Evolutionary conservation across 2,113 vertebrate species (phyloP), one percentile per base, ranked within the genome.

Genomic region (Pollachius pollachius): DNA sequence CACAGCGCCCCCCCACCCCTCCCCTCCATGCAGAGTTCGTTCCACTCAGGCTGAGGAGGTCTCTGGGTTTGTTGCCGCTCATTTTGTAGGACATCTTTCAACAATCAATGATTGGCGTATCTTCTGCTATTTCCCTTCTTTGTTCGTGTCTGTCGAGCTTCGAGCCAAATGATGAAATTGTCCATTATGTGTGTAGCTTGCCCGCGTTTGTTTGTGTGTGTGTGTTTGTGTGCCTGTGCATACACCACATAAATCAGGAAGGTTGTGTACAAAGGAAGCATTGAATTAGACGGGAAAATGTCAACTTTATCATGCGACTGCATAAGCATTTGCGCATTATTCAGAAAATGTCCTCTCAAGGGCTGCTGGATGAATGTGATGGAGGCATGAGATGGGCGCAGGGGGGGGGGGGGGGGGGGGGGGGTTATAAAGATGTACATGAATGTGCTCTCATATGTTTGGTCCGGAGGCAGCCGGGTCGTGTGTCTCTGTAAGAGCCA

Each of bases 281-380:
- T 78, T 82, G 82, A 83, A 86, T 85, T 83, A 84, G 75, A 79
- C 73, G 76, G 82, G 85, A 83, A 85, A 89, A 90, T 88, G 88
- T 84, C 85, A 86, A 80, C 79, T 85, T 84, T 85, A 89, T 92
- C 87, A 75, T 82, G 70, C 67, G 59, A 65, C 80, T 64, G 68
- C 83, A 85, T 80, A 83, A 72, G 75, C 77, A 68, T 85, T 87
- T 78, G 15, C 72, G 77, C 81, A 83, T 88, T 82, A 76, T 83
- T 88, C 73, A 67, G 79, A 84, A 86, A 85, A 84, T 84, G 11
- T 19, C 19, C 23, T 12, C 85, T 73, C 74, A 66, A 54, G 82
- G 86, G 83, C 71, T 62, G 74, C 83, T 79, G 63, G 69, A 72
- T 68, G 69, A 84, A 84, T 79, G 80, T 67, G 82, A 82, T 80